phyloP scores from a whole-genome alignment of 2,888 invertebrate genomes.

The Dynastes hyllus region DNA sequence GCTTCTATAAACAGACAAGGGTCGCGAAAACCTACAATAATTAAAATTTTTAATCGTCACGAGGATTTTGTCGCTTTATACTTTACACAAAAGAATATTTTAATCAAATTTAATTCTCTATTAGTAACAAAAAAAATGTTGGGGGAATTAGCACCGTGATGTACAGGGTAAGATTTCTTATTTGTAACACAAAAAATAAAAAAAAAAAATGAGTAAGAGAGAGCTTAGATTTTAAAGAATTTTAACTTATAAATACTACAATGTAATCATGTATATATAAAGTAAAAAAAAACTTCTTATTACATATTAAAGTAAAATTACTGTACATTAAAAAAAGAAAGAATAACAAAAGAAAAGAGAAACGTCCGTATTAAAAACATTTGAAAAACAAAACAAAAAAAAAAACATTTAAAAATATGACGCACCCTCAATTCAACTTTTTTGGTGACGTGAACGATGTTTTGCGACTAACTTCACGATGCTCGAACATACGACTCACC shows the following conservation, averaged over 20 bases:
- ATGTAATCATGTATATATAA: neutral
- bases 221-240: constrained; percentile 30
- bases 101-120: too few species aligned
- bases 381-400: constrained; percentile 22
- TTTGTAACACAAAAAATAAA: too few species aligned
- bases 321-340: constrained; percentile 3
- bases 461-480: constrained; percentile 48
- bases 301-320: neutral
- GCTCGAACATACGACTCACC: constrained; percentile 71
- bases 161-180: too few species aligned
- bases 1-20: too few species aligned
- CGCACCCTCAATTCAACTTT: constrained; percentile 5
- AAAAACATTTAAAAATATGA: neutral
- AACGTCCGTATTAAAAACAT: neutral
- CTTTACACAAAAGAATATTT: too few species aligned
- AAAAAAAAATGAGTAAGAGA: neutral
- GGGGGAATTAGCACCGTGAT: too few species aligned
- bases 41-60: too few species aligned
- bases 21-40: too few species aligned
- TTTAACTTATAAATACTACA: constrained; percentile 11
- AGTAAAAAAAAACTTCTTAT: constrained; percentile 29
- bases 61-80: too few species aligned
- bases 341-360: neutral
- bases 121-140: too few species aligned
- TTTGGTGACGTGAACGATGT: neutral